Conservation (phyloP, 2,888 invertebrate genomes). For the Drosophila nr. perissopoda region DNA sequence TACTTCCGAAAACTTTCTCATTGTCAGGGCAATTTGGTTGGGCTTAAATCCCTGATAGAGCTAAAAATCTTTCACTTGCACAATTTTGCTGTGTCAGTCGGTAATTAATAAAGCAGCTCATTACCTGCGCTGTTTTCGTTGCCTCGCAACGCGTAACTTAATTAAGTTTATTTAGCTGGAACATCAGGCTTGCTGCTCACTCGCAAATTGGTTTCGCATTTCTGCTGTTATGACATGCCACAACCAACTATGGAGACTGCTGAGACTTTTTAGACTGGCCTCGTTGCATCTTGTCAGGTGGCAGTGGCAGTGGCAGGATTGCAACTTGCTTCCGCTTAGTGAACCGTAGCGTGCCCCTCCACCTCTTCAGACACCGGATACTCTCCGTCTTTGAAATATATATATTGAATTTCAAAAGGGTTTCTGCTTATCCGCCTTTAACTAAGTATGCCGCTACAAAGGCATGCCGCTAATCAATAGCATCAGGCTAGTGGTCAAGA, state of each 20-base stretch:
- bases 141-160: neutral
- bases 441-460: slow-evolving; percentile 45
- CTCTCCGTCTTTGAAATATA: slow-evolving; percentile 53
- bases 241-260: slow-evolving; percentile 28
- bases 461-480: slow-evolving; percentile 68
- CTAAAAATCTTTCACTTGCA: neutral
- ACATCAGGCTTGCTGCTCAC: slow-evolving; percentile 7
- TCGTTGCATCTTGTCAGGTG: slow-evolving; percentile 49
- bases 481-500: slow-evolving; percentile 38
- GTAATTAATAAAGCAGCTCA: slow-evolving; percentile 8
- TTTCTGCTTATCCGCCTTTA: slow-evolving; percentile 45
- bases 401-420: slow-evolving; percentile 68
- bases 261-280: slow-evolving; percentile 3
- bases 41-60: neutral
- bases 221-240: slow-evolving; percentile 50
- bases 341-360: slow-evolving; percentile 36
- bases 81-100: neutral
- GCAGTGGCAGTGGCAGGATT: slow-evolving; percentile 52
- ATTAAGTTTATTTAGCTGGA: slow-evolving; percentile 25
- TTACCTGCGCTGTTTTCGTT: neutral
- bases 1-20: neutral
- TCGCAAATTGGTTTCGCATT: slow-evolving; percentile 60
- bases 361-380: slow-evolving; percentile 33
- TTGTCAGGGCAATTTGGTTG: neutral
- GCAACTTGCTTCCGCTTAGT: slow-evolving; percentile 56